These are phyloP conservation scores for Nomada hirtipes DNA, from an alignment of 2,888 invertebrate genomes.

Conservation along the genomic window DNA sequence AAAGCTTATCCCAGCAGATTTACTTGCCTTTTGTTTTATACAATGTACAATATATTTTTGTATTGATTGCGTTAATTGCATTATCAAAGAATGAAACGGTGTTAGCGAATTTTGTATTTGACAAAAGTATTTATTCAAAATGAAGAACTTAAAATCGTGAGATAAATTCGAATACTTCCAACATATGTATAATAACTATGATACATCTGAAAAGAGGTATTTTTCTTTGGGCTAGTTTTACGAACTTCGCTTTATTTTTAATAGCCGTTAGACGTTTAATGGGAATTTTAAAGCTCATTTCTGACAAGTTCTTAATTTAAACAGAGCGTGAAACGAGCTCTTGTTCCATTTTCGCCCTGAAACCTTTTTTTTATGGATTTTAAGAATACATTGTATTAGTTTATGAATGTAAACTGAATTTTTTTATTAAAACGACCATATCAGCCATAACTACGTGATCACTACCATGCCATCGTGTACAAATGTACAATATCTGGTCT, in stretches of 20 bases:
- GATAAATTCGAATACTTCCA: too few relatives aligned
- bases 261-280: constrained; percentile 55
- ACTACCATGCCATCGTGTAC: not conserved
- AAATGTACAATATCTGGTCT: too few relatives aligned
- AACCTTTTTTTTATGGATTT: not conserved
- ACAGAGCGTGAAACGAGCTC: constrained; percentile 68
- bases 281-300: constrained; percentile 67
- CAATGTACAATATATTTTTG: not conserved
- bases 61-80: too few relatives aligned
- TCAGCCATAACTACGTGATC: not conserved
- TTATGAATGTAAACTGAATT: constrained; percentile 7
- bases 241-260: constrained; percentile 28
- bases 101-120: too few relatives aligned
- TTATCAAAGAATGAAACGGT: too few relatives aligned
- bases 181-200: too few relatives aligned
- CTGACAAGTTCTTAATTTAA: constrained; percentile 62
- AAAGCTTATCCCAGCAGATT: not conserved
- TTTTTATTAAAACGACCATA: not conserved
- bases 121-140: too few relatives aligned
- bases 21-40: not conserved
- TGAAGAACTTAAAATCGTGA: too few relatives aligned
- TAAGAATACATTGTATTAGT: not conserved
- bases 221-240: constrained; percentile 31
- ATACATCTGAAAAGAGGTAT: not conserved
- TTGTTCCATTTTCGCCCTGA: constrained; percentile 14